Conservation (phyloP, 2,797 vertebrate genomes). For the Salmo trutta region DNA sequence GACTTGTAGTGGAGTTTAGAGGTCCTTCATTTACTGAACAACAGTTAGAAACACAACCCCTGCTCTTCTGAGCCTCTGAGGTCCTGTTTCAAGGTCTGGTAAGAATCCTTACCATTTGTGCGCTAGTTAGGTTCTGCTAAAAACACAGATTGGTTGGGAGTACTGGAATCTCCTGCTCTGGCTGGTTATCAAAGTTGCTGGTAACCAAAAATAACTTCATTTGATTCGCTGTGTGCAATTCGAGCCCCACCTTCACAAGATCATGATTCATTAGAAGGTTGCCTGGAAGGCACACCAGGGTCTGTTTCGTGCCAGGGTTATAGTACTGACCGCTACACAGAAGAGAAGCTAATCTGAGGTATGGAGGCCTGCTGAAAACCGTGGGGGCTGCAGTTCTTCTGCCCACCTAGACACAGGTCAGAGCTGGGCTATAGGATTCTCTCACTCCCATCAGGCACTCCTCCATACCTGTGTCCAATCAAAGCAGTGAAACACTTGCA, state of each 20-base stretch:
- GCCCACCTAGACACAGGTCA: slow-evolving; percentile 27
- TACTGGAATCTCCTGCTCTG: background rate
- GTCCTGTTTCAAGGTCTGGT: background rate
- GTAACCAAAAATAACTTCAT: background rate
- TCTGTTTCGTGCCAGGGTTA: background rate
- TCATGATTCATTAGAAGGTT: background rate
- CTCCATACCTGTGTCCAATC: slow-evolving; percentile 18
- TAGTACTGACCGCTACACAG: background rate
- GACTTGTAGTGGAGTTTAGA: background rate
- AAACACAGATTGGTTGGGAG: background rate
- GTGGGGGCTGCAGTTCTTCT: slow-evolving; percentile 30
- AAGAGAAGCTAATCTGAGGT: background rate
- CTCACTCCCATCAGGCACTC: slow-evolving; percentile 19
- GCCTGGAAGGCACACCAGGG: background rate
- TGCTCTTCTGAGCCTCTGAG: background rate
- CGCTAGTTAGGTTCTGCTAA: background rate
- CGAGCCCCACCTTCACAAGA: background rate
- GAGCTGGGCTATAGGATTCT: slow-evolving; percentile 26
- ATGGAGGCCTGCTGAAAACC: slow-evolving; percentile 21
- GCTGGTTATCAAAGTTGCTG: background rate
- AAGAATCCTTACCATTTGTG: background rate
- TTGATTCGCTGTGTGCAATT: background rate
- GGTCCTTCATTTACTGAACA: slow-evolving; percentile 43
- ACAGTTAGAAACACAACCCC: slow-evolving; percentile 57
- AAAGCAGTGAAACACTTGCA: slow-evolving; percentile 35